Base-by-base conservation (phyloP, 2,797 vertebrate genomes). In the Clangula hyemalis region DNA sequence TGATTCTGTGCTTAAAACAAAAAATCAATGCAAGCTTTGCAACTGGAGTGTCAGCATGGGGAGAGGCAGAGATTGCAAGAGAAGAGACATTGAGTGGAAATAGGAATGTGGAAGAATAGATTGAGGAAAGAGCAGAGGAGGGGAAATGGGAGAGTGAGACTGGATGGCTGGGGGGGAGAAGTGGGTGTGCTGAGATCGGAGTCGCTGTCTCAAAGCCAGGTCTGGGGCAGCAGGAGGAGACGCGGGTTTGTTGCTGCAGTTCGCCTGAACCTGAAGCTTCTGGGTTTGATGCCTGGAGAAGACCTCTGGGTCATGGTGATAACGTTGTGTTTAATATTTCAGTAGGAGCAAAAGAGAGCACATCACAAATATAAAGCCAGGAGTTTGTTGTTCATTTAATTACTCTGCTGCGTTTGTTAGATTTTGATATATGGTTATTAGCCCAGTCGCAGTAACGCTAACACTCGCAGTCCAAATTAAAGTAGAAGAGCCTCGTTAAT, bases 361-460 rank as follows among this genome's bases (percentile, higher is more conserved):
- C 2, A 0, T 66, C 32, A 6, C 16, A 36, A 81, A 4, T 14
- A 2, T 0, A 6, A 32, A 88, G 34, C 38, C 57, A 60, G 21
- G 47, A 49, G 83, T 74, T 94, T 43, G 19, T 62, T 57, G n/a
- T 65, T 92, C 4, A 1, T 65, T 90, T 87, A 69, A 89, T 93
- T 95, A 57, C 57, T 53, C 64, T 54, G 21, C 64, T 64, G 32
- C 45, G 32, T 70, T 82, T 20, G 39, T 34, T 81, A 38, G 49
- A 15, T 84, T 93, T 68, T 85, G 89, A 38, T 82, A 57, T 38
- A 57, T 57, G 2, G 1, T 45, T 73, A 10, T 58, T 70, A 49
- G 60, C 72, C 90, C 51, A 21, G 22, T 49, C 60, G 69, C 34
- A 68, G 3, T 60, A 70, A 38, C 16, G 12, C 24, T 30, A 41